Evolutionary conservation across 2,797 vertebrate genomes (phyloP).

Genomic region (Sebastiscus tertius): DNA sequence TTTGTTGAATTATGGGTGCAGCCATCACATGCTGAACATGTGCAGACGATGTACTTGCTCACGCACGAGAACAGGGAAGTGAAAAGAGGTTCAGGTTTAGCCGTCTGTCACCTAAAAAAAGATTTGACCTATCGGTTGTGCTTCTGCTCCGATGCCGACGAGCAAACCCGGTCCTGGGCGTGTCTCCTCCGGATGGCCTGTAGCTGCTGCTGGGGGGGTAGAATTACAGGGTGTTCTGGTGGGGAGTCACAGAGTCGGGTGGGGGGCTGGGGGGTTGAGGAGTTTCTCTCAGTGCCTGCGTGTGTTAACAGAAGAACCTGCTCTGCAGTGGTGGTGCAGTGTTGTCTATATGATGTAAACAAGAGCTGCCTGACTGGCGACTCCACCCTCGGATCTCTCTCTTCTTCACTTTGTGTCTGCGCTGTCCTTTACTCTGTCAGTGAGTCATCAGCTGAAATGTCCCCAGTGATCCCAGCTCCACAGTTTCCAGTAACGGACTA

Average conservation of each 20-base stretch:
- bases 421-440: constrained; percentile 2
- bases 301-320: constrained; percentile 13
- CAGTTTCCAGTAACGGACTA: too few relatives aligned
- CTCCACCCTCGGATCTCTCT: constrained; percentile 42
- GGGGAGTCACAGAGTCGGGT: constrained; percentile 5
- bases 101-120: constrained; percentile 17
- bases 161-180: neutral
- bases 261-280: neutral
- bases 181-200: constrained; percentile 1
- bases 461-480: neutral
- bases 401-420: neutral
- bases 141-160: neutral
- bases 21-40: neutral
- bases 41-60: neutral
- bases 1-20: neutral
- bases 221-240: constrained; percentile 49
- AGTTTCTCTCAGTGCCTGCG: constrained; percentile 11
- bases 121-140: constrained; percentile 6
- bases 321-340: constrained; percentile 56
- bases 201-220: constrained; percentile 31
- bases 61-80: constrained; percentile 23
- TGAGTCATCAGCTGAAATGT: constrained; percentile 14
- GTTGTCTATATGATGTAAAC: constrained; percentile 53
- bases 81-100: neutral
- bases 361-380: constrained; percentile 25